Percentiles rank a stretch among this genome's conserved stretches.
phyloP scores from a whole-genome alignment of 2,113 vertebrate species.

The Dasypus novemcinctus region DNA sequence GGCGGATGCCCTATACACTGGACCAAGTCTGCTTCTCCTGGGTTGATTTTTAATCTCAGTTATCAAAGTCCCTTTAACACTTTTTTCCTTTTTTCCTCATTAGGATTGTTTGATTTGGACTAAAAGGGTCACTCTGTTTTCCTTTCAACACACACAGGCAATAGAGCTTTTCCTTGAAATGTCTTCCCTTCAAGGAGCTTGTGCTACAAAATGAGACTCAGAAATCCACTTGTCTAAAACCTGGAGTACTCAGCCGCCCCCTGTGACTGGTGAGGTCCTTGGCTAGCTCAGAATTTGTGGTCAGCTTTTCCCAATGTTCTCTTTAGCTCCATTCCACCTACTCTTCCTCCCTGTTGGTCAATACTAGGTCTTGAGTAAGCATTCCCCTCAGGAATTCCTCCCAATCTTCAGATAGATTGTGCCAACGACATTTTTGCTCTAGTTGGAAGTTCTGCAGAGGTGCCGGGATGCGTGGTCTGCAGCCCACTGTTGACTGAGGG shows the following conservation, averaged over 20 bases:
- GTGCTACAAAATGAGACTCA: background rate
- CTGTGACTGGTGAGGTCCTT: fast-evolving
- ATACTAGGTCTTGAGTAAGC: background rate
- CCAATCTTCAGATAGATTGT: background rate
- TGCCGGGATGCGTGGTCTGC: background rate
- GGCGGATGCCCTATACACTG: too few relatives aligned
- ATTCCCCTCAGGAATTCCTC: background rate
- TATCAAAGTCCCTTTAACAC: background rate
- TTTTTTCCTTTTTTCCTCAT: background rate
- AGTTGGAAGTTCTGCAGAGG: background rate
- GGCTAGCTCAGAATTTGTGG: background rate
- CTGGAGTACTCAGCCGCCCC: fast-evolving
- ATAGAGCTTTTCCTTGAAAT: background rate
- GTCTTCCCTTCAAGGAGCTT: background rate
- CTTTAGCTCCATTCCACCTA: background rate
- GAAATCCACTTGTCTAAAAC: background rate
- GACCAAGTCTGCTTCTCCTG: too few relatives aligned
- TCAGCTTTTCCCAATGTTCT: background rate
- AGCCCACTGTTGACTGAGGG: background rate
- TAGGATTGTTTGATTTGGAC: background rate
- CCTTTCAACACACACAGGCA: too few relatives aligned
- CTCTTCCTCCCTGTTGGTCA: background rate
- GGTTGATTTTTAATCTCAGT: background rate
- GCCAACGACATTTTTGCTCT: background rate
- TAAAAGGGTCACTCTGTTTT: background rate